A percentile compares a stretch with the other conserved stretches of the same genome.
Evolutionary conservation across 2,888 invertebrate genomes (phyloP).

Genomic region (Pollenia angustigena): DNA sequence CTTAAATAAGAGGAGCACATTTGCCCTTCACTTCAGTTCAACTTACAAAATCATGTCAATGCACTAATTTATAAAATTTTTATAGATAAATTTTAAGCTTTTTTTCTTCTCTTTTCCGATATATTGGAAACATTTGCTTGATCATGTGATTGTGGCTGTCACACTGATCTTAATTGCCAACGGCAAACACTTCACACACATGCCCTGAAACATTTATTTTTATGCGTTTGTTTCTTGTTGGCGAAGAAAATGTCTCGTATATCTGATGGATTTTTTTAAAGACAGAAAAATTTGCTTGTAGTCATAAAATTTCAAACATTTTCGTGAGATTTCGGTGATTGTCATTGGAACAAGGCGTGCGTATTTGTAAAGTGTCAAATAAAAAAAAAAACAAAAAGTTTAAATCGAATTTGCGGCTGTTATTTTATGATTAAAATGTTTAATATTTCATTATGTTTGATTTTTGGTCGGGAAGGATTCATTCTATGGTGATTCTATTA

Average conservation of each 20-base stretch:
- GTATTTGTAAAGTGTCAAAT: constrained; percentile 58
- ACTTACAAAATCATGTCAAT: constrained; percentile 37
- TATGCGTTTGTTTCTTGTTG: neutral
- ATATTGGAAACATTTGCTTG: constrained; percentile 30
- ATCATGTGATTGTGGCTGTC: constrained; percentile 23
- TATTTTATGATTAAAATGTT: constrained; percentile 36
- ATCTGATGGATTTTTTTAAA: constrained; percentile 13
- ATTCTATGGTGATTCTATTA: neutral
- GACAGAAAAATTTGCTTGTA: constrained; percentile 31
- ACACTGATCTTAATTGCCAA: constrained; percentile 6
- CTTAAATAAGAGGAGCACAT: neutral
- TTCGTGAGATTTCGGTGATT: constrained; percentile 26
- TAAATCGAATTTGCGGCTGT: constrained; percentile 54
- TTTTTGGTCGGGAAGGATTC: neutral
- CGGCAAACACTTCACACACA: constrained; percentile 45
- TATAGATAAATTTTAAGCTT: constrained; percentile 19
- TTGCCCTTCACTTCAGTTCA: neutral
- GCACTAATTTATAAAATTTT: constrained; percentile 50
- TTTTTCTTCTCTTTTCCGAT: constrained; percentile 8
- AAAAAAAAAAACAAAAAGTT: neutral
- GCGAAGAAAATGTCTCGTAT: neutral
- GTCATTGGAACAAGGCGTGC: constrained; percentile 32
- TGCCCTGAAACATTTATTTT: constrained; percentile 48
- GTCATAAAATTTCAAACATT: constrained; percentile 48
- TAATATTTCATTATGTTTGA: neutral